Percentiles rank a stretch among this genome's conserved stretches.
Evolutionary conservation across 1,140 invertebrate species (phyloP).

Genomic region (Orussus abietinus): DNA sequence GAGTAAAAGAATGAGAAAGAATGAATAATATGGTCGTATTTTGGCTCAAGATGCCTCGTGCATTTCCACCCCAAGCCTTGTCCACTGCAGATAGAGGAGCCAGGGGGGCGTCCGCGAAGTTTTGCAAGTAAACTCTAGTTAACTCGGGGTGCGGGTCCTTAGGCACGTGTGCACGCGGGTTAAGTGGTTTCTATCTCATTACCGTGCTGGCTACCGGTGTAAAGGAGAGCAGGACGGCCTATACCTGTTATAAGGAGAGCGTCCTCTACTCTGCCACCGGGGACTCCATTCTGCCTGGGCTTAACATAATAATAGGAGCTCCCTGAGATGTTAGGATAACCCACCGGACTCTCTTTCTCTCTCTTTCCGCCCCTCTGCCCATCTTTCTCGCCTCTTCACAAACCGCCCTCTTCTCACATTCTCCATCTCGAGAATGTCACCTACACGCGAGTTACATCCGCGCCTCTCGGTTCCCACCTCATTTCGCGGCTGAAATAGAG

Average conservation of each 20-base stretch:
- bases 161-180: constrained; percentile 24
- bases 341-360: background rate
- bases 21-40: no score
- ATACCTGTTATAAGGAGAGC: background rate
- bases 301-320: constrained; percentile 12
- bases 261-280: constrained; percentile 9
- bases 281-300: constrained; percentile 7
- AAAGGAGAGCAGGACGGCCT: constrained; percentile 1
- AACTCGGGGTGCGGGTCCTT: constrained; percentile 19
- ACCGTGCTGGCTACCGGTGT: constrained; percentile 12
- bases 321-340: constrained; percentile 12
- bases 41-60: no score
- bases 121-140: constrained; percentile 17
- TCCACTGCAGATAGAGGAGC: no score
- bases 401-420: no score
- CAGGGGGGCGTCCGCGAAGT: no score
- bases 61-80: constrained; percentile 14
- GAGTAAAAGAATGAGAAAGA: no score
- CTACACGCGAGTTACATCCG: no score
- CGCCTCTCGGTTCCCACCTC: no score
- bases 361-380: background rate
- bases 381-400: constrained; percentile 2
- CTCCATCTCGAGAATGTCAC: no score
- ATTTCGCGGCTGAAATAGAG: no score
- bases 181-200: constrained; percentile 32